Base-by-base conservation (phyloP, 2,888 invertebrate genomes). In the Dryadula phaetusa region DNA sequence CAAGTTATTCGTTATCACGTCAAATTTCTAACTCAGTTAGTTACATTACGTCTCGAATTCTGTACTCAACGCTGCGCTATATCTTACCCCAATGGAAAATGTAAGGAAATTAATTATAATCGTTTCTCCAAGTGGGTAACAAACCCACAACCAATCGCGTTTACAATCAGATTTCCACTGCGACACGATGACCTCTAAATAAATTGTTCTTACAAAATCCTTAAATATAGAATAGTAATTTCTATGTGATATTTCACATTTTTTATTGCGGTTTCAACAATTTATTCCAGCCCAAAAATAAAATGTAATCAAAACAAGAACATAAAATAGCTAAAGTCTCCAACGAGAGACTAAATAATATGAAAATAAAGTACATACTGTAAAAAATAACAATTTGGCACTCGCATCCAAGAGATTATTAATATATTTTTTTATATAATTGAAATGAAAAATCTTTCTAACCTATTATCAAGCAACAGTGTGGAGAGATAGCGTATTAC, bases 391-490 rank as follows among this genome's bases (percentile, higher is more conserved):
- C 16, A 18, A 44, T 60, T 60, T 60, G 60, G 60, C 60, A 60
- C 60, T 44, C 44, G 44, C 60, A 18, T 60, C 44, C 32, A 25
- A 60, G 28, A 44, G 18, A 40, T 28, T 60, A 34, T 66, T 47
- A 54, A 44, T 54, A 47, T 62, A 44, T 54, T 32, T 62, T 32
- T 14, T 34, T 16, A 44, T 66, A 62, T 20, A 47, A 12, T n/a
- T 10, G 32, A 8, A 60, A 6, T 12, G 12, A 46, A 46, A 7
- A 12, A 32, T 1, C 1, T 1, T 32, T 32, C n/a, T n/a, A n/a
- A n/a, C n/a, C n/a, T n/a, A n/a, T n/a, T n/a, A n/a, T n/a, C n/a
- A n/a, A n/a, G n/a, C n/a, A n/a, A n/a, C n/a, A n/a, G n/a, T n/a
- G n/a, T n/a, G n/a, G n/a, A n/a, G n/a, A n/a, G n/a, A n/a, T n/a